Evolutionary conservation across 2,888 invertebrate species (phyloP).

Genomic region (Agriopis aurantiaria): DNA sequence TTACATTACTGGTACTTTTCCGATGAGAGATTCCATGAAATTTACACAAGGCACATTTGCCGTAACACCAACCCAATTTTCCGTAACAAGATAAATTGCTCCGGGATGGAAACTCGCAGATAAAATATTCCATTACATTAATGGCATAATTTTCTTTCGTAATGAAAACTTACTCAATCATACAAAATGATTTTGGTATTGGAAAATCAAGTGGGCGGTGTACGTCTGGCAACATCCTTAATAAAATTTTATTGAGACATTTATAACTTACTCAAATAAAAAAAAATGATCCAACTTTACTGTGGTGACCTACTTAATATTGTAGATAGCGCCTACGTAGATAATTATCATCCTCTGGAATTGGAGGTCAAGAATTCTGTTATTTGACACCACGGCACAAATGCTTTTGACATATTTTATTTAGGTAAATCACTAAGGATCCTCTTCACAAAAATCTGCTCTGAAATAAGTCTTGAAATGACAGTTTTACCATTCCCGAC

Average conservation of each 20-base stretch:
- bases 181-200: constrained; percentile 27
- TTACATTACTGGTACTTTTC: neutral
- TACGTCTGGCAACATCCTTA: constrained; percentile 34
- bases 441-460: neutral
- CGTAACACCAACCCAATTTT: constrained; percentile 30
- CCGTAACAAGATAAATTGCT: constrained; percentile 29
- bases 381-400: constrained; percentile 20
- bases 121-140: constrained; percentile 32
- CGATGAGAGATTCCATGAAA: neutral
- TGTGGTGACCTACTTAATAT: constrained; percentile 41
- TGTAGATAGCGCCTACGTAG: constrained; percentile 28
- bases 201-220: constrained; percentile 33
- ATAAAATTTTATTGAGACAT: constrained; percentile 34
- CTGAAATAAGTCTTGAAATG: neutral
- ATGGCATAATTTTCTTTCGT: constrained; percentile 27
- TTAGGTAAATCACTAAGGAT: neutral
- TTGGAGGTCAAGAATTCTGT: constrained; percentile 24
- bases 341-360: constrained; percentile 24
- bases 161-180: constrained; percentile 32
- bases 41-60: constrained; percentile 16
- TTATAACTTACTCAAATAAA: constrained; percentile 29
- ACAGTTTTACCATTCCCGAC: neutral
- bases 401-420: constrained; percentile 5
- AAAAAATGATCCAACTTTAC: constrained; percentile 35
- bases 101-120: constrained; percentile 27